Base-by-base conservation (phyloP, 2,113 vertebrate species). In the Gavialis gangeticus region DNA sequence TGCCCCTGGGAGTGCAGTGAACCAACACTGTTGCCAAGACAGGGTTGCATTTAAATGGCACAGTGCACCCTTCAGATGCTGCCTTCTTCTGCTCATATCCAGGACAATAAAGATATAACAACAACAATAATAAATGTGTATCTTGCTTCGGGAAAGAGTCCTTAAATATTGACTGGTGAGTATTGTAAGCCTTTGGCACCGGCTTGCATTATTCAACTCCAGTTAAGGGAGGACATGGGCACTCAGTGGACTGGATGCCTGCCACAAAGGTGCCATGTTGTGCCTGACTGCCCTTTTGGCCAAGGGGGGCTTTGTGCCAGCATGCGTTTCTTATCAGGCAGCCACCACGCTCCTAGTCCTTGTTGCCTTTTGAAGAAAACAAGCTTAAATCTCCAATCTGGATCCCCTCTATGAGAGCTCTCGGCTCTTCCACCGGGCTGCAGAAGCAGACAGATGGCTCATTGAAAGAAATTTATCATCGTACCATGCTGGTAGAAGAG, bases 301-400 rank as follows among this genome's bases (percentile, higher is more conserved):
- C 67, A 0, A 1, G n/a, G 66, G 12, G 16, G 5, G 17, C 79
- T 6, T 6, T 0, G 1, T 4, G 55, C 2, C 46, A 75, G 64
- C 66, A 1, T 3, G 12, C 9, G 86, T 12, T 77, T 79, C 82
- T 93, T 82, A 89, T 37, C 86, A 90, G 82, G 67, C 82, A 79
- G 84, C 93, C 62, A 82, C 91, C 55, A 90, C 0, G 6, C 79
- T 94, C 58, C 90, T 77, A 1, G 34, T 37, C 75, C 83, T 73
- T 46, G 57, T 16, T 60, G 55, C 59, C 27, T 24, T 46, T 3
- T 0, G 7, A 75, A 92, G 60, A 62, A 76, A 92, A 89, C 66
- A 2, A 87, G 66, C n/a, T 75, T 83, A 85, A n/a, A 76, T 46
- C 59, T 82, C 56, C 59, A 46, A 28, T 75, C 87, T 88, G 88